Evolutionary conservation across 2,888 invertebrate species (phyloP).

Genomic region (Cyclophora punctaria): DNA sequence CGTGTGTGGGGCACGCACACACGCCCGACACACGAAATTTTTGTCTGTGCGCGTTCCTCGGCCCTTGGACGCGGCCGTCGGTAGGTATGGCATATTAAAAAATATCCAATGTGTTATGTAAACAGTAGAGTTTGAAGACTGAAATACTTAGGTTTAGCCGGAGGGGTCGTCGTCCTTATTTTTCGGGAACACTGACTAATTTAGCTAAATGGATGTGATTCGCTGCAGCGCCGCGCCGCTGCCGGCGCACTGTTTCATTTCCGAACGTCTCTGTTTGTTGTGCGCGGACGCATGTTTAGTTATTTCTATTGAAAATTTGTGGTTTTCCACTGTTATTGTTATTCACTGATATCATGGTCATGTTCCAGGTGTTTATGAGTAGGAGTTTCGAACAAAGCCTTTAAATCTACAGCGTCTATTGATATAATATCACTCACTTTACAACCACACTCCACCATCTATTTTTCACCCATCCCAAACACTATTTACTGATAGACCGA

Average conservation of each 20-base stretch:
- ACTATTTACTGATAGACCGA: too few relatives aligned
- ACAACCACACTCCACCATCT: too few relatives aligned
- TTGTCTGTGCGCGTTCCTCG: conserved; percentile 51
- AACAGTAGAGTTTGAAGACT: conserved; percentile 59
- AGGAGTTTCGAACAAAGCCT: too few relatives aligned
- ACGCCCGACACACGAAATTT: conserved; percentile 48
- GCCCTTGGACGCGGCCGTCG: conserved; percentile 47
- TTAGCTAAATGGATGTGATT: conserved; percentile 53
- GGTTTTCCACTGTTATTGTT: not conserved
- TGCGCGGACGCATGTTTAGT: not conserved
- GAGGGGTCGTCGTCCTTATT: conserved; percentile 62
- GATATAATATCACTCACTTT: too few relatives aligned
- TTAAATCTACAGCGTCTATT: too few relatives aligned
- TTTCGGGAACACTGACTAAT: conserved; percentile 74
- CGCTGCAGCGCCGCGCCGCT: conserved; percentile 27
- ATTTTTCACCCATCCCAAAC: too few relatives aligned
- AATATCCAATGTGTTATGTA: conserved; percentile 64
- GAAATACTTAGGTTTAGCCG: conserved; percentile 68
- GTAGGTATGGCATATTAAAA: conserved; percentile 52
- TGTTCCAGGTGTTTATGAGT: too few relatives aligned
- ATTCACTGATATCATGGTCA: too few relatives aligned
- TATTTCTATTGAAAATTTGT: not conserved
- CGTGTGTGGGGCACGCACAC: conserved; percentile 67
- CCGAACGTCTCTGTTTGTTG: conserved; percentile 24
- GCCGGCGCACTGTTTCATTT: conserved; percentile 38